These are phyloP conservation scores for Drosophila mayaguana DNA, from an alignment of 2,888 invertebrate genomes.

Conservation along the genomic window DNA sequence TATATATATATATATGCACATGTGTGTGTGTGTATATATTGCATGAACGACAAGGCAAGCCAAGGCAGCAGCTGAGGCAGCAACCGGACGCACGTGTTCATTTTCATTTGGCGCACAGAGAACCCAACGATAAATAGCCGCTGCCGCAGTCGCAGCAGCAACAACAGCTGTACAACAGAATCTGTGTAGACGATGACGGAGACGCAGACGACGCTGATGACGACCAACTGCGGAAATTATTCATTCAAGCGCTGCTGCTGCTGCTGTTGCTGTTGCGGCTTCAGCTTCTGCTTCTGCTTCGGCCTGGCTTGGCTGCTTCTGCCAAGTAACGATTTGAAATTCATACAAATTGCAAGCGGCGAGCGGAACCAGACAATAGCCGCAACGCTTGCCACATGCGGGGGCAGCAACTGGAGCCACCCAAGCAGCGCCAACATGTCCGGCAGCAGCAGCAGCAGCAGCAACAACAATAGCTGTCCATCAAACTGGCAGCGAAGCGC, in stretches of 20 bases:
- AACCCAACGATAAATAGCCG: slow-evolving; percentile 76
- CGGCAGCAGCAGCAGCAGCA: slow-evolving; percentile 43
- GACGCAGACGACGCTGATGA: slow-evolving; percentile 44
- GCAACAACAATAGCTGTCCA: slow-evolving; percentile 56
- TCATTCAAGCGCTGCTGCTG: slow-evolving; percentile 69
- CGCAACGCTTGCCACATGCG: slow-evolving; percentile 48
- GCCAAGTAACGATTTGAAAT: slow-evolving; percentile 63
- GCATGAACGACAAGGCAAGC: slow-evolving; percentile 33
- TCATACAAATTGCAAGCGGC: slow-evolving; percentile 78
- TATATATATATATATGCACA: background rate
- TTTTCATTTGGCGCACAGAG: slow-evolving; percentile 82
- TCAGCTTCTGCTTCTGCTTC: slow-evolving; percentile 3
- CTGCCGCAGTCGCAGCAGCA: slow-evolving; percentile 37
- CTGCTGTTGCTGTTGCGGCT: slow-evolving; percentile 24
- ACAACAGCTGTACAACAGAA: slow-evolving; percentile 52
- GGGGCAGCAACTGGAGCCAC: slow-evolving; percentile 54
- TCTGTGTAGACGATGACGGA: slow-evolving; percentile 62
- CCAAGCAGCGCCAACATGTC: slow-evolving; percentile 71
- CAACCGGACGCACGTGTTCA: slow-evolving; percentile 83
- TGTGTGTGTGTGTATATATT: slow-evolving; percentile 14
- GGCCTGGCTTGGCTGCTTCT: slow-evolving; percentile 38
- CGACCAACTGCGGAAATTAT: slow-evolving; percentile 75
- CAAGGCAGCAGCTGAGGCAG: slow-evolving; percentile 58
- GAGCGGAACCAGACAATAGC: slow-evolving; percentile 52
- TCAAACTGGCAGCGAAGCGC: slow-evolving; percentile 70